phyloP scores from a whole-genome alignment of 2,797 vertebrate genomes.

The Epinephelus awoara region DNA sequence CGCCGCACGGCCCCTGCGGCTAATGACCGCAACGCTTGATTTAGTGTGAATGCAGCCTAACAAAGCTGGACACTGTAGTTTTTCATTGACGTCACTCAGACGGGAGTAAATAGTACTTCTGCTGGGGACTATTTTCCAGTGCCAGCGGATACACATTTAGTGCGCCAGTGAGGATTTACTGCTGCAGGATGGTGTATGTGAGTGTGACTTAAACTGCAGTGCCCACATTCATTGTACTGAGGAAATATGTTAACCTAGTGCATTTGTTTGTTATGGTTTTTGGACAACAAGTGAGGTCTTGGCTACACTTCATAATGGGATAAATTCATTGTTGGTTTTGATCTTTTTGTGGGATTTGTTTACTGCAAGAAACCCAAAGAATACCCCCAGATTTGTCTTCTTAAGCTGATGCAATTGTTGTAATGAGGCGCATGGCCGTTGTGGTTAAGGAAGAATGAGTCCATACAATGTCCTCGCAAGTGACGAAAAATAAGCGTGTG shows the following conservation, averaged over 20 bases:
- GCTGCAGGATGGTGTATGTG: neutral
- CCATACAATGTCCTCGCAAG: conserved; percentile 24
- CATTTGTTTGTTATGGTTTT: neutral
- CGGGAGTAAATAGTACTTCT: neutral
- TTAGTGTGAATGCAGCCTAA: no score
- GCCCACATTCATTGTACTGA: neutral
- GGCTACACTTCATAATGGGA: neutral
- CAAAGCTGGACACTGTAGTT: no score
- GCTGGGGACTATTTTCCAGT: neutral
- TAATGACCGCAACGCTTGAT: no score
- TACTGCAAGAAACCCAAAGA: neutral
- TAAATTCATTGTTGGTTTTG: neutral
- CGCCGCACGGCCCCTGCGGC: no score
- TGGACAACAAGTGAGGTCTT: neutral
- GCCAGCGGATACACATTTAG: neutral
- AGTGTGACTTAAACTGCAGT: neutral
- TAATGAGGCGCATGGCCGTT: neutral
- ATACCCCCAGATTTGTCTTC: conserved; percentile 4
- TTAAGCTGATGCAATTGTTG: neutral
- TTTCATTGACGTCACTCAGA: neutral
- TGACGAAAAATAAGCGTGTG: conserved; percentile 6
- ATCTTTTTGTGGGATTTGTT: conserved; percentile 5
- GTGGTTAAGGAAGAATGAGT: conserved; percentile 19
- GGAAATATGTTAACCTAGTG: neutral
- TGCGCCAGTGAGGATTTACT: neutral